Evolutionary conservation across 1,140 invertebrate species (phyloP).

Genomic region (Zaprionus inermis): DNA sequence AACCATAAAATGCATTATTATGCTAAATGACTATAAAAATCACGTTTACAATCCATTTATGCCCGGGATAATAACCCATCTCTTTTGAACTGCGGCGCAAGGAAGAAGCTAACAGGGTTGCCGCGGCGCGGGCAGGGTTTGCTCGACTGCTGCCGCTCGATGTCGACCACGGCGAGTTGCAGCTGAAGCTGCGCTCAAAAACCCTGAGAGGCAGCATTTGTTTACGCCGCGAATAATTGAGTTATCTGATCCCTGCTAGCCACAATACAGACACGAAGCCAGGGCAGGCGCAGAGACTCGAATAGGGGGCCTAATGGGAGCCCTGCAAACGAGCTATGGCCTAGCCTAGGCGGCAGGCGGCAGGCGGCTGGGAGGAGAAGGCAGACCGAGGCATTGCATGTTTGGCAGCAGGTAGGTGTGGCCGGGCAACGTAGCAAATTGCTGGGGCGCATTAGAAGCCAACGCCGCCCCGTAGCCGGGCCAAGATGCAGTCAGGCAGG

Average conservation of each 20-base stretch:
- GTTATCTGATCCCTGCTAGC: slow-evolving; percentile 82
- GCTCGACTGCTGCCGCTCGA: slow-evolving; percentile 4
- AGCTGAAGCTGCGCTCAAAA: slow-evolving; percentile 50
- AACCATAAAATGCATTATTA: slow-evolving; percentile 84
- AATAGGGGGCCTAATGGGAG: slow-evolving; percentile 9
- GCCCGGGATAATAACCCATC: slow-evolving; percentile 84
- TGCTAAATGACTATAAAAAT: slow-evolving; percentile 84
- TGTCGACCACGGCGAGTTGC: background rate
- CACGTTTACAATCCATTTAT: slow-evolving; percentile 84
- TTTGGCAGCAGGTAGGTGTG: slow-evolving; percentile 77
- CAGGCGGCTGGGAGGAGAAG: background rate
- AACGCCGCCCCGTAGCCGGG: slow-evolving; percentile 33
- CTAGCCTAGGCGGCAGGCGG: slow-evolving; percentile 8
- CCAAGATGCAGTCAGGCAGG: slow-evolving; percentile 18
- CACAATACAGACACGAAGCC: slow-evolving; percentile 64
- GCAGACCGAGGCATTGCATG: slow-evolving; percentile 46
- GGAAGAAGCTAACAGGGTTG: slow-evolving; percentile 43
- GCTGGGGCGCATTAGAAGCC: slow-evolving; percentile 75
- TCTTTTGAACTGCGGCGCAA: slow-evolving; percentile 60
- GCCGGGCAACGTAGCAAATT: slow-evolving; percentile 74
- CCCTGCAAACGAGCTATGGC: slow-evolving; percentile 28
- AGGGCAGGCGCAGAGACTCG: slow-evolving; percentile 1
- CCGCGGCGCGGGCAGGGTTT: background rate
- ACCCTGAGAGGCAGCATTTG: slow-evolving; percentile 80
- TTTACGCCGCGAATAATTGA: slow-evolving; percentile 84